Base-by-base conservation (phyloP, 2,797 vertebrate genomes). In the Coranthus polyacanthus region DNA sequence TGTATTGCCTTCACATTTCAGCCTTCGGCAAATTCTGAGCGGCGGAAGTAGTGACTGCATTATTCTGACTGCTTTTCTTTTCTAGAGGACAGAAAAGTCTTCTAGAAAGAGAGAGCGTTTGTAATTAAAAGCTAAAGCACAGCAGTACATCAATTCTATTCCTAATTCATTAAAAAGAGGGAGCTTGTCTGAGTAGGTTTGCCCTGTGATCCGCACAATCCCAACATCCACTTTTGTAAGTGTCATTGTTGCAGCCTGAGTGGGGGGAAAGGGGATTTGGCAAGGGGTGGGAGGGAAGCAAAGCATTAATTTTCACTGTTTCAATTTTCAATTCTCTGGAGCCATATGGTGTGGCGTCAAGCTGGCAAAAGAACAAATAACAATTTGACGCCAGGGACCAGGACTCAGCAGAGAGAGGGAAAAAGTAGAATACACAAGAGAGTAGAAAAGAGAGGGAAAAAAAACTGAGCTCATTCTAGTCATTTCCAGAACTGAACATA, bases 281-380 rank as follows among this genome's bases (percentile, higher is more conserved):
- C 3, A 20, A 62, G 32, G 22, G 37, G 54, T 5, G 20, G 45
- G 47, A 53, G 55, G 47, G 21, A 60, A 43, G 58, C 20, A 32
- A 71, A 68, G 76, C 72, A 78, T 87, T 89, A 2, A 77, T 88
- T 84, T 85, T 67, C 83, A 70, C 75, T 41, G 49, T 81, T 89
- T 87, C 72, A 55, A 77, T 79, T 88, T 86, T 69, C 73, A 63
- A 68, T 83, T 79, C 82, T 82, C 72, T 8, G 44, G 68, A 88
- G 83, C 79, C 84, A 71, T 87, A 82, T 81, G 83, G 89, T 86
- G 85, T 59, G 74, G 83, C 75, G 38, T 85, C 73, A 82, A 88
- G 82, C 84, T 86, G 89, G 79, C 79, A 72, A 70, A 79, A 83
- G 76, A 87, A 89, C 78, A 87, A 90, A 90, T 85, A 89, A 86